Percentiles rank a stretch among this genome's conserved stretches.
These are phyloP conservation scores for Noctua pronuba DNA, from an alignment of 2,888 invertebrate genomes.

Conservation along the genomic window DNA sequence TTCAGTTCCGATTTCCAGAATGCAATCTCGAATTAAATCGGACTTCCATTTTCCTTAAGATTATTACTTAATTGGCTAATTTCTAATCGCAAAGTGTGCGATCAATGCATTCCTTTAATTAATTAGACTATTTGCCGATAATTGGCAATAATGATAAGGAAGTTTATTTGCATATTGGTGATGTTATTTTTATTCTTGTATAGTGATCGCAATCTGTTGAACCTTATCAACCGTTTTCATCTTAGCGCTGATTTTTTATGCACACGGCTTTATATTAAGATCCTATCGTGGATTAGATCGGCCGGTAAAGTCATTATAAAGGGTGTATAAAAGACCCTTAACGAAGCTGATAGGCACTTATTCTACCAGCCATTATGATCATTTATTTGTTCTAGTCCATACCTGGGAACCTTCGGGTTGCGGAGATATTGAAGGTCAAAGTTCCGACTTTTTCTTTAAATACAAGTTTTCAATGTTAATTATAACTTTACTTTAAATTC, in stretches of 20 bases:
- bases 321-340: neutral
- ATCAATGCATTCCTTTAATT: neutral
- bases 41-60: conserved; percentile 20
- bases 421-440: too few relatives aligned
- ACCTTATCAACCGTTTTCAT: conserved; percentile 17
- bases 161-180: conserved; percentile 1
- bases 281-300: conserved; percentile 1
- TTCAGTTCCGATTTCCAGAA: conserved; percentile 20
- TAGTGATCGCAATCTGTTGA: neutral
- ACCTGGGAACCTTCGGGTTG: too few relatives aligned
- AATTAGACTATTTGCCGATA: neutral
- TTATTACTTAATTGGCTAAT: conserved; percentile 37
- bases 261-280: neutral
- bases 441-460: too few relatives aligned
- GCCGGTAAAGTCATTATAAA: neutral
- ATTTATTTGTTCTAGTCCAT: too few relatives aligned
- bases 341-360: too few relatives aligned
- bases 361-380: too few relatives aligned
- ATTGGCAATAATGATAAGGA: neutral
- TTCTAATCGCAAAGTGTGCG: conserved; percentile 8
- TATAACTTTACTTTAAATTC: too few relatives aligned
- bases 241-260: conserved; percentile 6
- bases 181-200: neutral
- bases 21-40: conserved; percentile 32
- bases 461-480: too few relatives aligned